A percentile compares a stretch with the other conserved stretches of the same genome.
phyloP scores from a whole-genome alignment of 2,797 vertebrate genomes.

The Nyctibius grandis region DNA sequence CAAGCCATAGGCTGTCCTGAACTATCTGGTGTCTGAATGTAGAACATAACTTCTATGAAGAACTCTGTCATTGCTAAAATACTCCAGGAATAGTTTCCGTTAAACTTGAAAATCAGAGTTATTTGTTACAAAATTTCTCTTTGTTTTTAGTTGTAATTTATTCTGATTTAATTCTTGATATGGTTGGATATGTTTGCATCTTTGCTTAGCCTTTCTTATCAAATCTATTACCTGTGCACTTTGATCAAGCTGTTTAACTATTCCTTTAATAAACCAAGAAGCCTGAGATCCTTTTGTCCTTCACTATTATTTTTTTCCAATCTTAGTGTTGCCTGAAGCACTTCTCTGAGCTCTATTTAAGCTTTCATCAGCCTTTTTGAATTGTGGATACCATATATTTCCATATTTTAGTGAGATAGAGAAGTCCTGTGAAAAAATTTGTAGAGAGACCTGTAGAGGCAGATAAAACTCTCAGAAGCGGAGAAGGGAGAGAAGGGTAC shows the following conservation, averaged over 20 bases:
- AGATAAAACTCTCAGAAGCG: neutral
- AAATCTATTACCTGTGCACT: accelerated
- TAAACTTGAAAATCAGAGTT: neutral
- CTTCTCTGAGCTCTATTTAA: neutral
- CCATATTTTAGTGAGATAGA: neutral
- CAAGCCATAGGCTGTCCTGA: neutral
- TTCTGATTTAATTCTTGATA: neutral
- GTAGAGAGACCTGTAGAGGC: neutral
- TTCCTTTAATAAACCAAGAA: neutral
- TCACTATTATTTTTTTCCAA: neutral
- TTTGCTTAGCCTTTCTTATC: neutral
- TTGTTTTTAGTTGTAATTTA: neutral
- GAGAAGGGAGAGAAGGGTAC: neutral
- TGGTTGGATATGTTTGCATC: neutral
- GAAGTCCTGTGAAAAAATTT: neutral
- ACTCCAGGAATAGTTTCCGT: neutral
- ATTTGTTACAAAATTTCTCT: neutral
- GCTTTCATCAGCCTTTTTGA: neutral
- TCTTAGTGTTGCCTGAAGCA: neutral
- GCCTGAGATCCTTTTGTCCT: neutral
- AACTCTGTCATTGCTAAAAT: neutral
- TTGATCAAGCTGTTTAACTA: neutral
- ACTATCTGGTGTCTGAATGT: neutral
- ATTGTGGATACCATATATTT: neutral
- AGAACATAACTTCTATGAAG: neutral